Evolutionary conservation across 2,888 invertebrate genomes (phyloP).

Genomic region (Chaitophorus viminalis): DNA sequence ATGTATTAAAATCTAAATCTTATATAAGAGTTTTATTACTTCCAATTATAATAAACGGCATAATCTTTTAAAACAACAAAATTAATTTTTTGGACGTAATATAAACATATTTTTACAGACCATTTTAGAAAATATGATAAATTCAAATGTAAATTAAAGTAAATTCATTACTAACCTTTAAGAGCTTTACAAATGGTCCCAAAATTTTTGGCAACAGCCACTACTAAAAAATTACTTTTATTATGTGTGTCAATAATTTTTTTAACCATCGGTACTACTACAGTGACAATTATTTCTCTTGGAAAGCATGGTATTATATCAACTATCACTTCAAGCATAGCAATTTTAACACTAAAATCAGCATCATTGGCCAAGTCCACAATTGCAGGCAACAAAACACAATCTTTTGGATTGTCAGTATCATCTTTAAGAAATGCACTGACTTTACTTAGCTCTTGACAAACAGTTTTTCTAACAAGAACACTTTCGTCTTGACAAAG

Average conservation of each 20-base stretch:
- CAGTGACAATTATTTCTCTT: slow-evolving; percentile 34
- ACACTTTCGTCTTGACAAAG: slow-evolving; percentile 56
- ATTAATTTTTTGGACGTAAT: no score
- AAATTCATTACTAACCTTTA: slow-evolving; percentile 34
- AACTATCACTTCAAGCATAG: slow-evolving; percentile 45
- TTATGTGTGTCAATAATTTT: slow-evolving; percentile 48
- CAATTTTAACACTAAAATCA: slow-evolving; percentile 48
- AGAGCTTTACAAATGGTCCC: slow-evolving; percentile 43
- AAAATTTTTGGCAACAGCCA: slow-evolving; percentile 36
- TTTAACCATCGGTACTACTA: slow-evolving; percentile 50
- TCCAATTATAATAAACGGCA: no score
- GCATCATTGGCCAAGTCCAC: slow-evolving; percentile 59
- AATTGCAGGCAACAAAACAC: slow-evolving; percentile 50
- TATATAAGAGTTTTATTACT: no score
- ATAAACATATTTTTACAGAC: not conserved
- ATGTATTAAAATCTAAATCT: no score
- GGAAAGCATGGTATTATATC: slow-evolving; percentile 57
- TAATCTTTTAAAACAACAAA: no score
- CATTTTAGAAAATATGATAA: not conserved
- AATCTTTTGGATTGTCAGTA: slow-evolving; percentile 29
- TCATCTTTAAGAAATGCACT: slow-evolving; percentile 49
- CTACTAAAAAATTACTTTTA: slow-evolving; percentile 10
- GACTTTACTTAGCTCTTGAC: slow-evolving; percentile 57
- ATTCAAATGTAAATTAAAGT: no score
- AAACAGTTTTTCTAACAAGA: slow-evolving; percentile 48